These are phyloP conservation scores for Andricus grossulariae DNA, from an alignment of 1,140 invertebrate species.

Conservation along the genomic window DNA sequence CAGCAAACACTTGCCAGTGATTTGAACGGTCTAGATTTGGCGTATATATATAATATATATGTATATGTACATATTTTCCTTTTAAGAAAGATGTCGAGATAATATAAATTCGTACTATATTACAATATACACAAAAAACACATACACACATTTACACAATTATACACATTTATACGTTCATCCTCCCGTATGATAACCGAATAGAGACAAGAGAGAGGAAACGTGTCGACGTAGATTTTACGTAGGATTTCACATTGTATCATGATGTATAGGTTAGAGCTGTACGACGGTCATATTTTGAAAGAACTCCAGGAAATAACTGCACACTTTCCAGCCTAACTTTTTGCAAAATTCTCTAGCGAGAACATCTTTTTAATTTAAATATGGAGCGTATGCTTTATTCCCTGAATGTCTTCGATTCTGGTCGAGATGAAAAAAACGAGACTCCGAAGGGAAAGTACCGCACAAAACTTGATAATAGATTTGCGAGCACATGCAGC, in stretches of 20 bases:
- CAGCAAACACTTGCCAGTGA: conserved; percentile 70
- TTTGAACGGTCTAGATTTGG: conserved; percentile 69
- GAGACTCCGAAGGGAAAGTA: not conserved
- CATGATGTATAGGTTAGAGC: conserved; percentile 60
- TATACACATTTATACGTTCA: conserved; percentile 46
- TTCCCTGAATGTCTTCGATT: conserved; percentile 12
- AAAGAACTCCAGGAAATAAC: conserved; percentile 61
- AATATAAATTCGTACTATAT: conserved; percentile 31
- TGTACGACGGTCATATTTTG: conserved; percentile 59
- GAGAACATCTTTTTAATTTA: not conserved
- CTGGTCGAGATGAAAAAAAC: conserved; percentile 7
- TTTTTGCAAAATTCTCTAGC: not conserved
- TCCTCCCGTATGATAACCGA: conserved; percentile 45
- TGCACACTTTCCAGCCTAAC: conserved; percentile 35
- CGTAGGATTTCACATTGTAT: conserved; percentile 62
- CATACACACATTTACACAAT: conserved; percentile 47
- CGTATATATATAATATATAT: conserved; percentile 38
- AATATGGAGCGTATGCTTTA: not conserved
- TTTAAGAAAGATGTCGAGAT: conserved; percentile 25
- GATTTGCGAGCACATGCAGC: conserved; percentile 5
- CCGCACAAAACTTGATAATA: conserved; percentile 20
- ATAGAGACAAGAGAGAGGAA: conserved; percentile 39
- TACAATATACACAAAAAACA: conserved; percentile 42
- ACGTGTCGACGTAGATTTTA: conserved; percentile 51
- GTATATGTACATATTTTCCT: conserved; percentile 16